Conservation (phyloP, 2,113 vertebrate species). For the Ranitomeya variabilis region DNA sequence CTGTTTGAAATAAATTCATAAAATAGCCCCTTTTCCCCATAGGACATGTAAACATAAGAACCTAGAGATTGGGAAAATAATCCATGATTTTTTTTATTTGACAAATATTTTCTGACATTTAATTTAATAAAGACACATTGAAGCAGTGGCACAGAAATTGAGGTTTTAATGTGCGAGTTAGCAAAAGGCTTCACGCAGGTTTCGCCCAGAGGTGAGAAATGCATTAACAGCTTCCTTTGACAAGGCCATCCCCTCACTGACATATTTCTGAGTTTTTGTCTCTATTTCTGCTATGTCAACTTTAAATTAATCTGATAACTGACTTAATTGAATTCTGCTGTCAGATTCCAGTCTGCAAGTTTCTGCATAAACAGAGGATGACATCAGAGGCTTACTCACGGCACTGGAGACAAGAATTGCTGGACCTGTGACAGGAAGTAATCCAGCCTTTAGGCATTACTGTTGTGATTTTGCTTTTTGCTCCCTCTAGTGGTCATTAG, state of each 20-base stretch:
- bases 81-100: background rate
- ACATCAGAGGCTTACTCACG: background rate
- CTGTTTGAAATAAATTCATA: background rate
- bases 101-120: slow-evolving; percentile 26
- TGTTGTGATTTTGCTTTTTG: too few species aligned
- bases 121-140: background rate
- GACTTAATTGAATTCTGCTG: slow-evolving; percentile 45
- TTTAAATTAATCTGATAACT: slow-evolving; percentile 26
- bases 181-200: slow-evolving; percentile 1
- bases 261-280: slow-evolving; percentile 36
- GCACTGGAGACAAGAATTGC: background rate
- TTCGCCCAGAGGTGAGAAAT: slow-evolving; percentile 32
- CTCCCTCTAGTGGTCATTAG: too few species aligned
- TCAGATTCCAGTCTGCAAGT: slow-evolving; percentile 10
- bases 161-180: background rate
- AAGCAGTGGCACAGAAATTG: slow-evolving; percentile 12
- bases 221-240: slow-evolving; percentile 38
- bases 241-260: slow-evolving; percentile 33
- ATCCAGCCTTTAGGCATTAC: background rate
- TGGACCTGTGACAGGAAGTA: background rate
- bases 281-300: slow-evolving; percentile 10
- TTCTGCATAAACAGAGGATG: background rate
- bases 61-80: background rate
- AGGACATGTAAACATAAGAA: background rate
- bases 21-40: background rate